Conservation (phyloP, 2,113 vertebrate species). For the Ibidorhyncha struthersii region DNA sequence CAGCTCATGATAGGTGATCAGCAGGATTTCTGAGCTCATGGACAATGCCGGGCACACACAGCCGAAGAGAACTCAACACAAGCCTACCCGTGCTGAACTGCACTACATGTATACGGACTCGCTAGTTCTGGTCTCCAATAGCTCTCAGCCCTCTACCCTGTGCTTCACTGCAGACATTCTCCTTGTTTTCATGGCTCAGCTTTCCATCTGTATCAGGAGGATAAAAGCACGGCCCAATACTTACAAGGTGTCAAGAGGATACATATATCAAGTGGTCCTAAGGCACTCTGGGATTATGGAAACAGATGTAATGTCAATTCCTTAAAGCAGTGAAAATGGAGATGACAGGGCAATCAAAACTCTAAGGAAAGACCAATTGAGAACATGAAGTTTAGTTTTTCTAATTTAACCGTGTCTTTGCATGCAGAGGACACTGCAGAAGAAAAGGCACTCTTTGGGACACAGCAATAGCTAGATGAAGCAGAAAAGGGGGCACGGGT, state of each 20-base stretch:
- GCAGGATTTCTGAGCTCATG: neutral
- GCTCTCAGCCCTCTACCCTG: neutral
- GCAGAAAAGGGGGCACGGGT: neutral
- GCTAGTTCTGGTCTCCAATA: neutral
- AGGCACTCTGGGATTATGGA: neutral
- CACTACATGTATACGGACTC: neutral
- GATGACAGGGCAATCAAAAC: neutral
- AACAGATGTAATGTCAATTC: neutral
- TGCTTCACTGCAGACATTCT: neutral
- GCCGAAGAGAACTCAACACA: neutral
- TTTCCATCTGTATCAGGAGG: neutral
- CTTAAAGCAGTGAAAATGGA: neutral
- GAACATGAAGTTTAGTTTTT: neutral
- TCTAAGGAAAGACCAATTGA: neutral
- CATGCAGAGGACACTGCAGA: neutral
- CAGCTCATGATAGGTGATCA: neutral
- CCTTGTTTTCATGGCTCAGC: neutral
- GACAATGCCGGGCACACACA: neutral
- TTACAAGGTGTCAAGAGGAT: conserved; percentile 5
- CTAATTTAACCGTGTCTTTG: neutral
- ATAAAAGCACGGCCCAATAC: neutral
- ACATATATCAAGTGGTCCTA: conserved; percentile 32
- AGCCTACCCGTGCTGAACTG: neutral
- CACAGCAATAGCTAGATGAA: neutral
- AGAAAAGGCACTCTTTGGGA: neutral